These are phyloP conservation scores for Ischnura elegans DNA, from an alignment of 2,888 invertebrate genomes.

Conservation along the genomic window DNA sequence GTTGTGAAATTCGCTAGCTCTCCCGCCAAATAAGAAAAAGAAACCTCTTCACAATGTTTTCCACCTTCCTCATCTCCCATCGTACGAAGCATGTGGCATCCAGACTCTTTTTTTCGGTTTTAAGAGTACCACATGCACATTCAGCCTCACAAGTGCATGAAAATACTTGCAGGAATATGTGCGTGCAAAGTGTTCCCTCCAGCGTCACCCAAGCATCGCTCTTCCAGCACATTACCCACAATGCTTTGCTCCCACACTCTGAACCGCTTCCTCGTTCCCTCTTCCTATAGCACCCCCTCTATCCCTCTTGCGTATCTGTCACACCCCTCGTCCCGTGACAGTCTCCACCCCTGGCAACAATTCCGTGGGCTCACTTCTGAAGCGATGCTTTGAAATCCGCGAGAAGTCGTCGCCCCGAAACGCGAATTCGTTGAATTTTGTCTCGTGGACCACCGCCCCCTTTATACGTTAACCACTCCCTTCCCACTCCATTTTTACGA, in stretches of 20 bases:
- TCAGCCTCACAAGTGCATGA: background rate
- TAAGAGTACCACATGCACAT: background rate
- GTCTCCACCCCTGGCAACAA: background rate
- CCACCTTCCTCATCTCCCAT: too few species aligned
- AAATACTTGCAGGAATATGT: slow-evolving; percentile 33
- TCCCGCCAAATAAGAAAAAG: too few species aligned
- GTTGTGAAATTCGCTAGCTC: too few species aligned
- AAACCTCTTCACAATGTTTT: too few species aligned
- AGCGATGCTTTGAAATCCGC: slow-evolving; percentile 15
- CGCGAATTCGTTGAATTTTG: slow-evolving; percentile 34
- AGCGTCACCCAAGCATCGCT: background rate
- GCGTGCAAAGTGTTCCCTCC: background rate
- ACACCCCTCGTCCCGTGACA: background rate
- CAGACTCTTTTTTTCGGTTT: too few species aligned
- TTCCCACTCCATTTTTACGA: too few species aligned
- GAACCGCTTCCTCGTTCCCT: background rate
- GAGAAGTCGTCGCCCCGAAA: background rate
- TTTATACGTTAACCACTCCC: too few species aligned
- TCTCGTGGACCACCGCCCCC: slow-evolving; percentile 34
- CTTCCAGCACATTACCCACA: slow-evolving; percentile 50
- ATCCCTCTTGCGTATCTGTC: background rate
- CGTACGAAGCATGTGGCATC: too few species aligned
- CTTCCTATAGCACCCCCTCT: background rate
- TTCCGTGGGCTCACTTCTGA: background rate
- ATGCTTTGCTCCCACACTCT: background rate